Base-by-base conservation (phyloP, 2,113 vertebrate species). In the Bucco capensis region DNA sequence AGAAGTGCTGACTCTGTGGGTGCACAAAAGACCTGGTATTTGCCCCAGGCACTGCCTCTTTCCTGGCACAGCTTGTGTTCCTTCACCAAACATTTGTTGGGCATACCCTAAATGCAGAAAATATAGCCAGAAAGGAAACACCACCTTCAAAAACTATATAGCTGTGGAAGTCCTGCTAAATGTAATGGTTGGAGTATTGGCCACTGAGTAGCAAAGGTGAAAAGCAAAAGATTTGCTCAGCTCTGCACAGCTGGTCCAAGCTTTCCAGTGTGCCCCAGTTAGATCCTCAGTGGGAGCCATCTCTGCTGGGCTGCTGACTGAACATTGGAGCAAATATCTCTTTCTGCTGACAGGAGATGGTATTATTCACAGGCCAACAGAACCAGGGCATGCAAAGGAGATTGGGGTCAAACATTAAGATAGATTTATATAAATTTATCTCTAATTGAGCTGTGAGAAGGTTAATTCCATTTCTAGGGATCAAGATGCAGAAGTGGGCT, bases 381-480 rank as follows among this genome's bases (percentile, higher is more conserved):
- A 72, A 77, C 22, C 18, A 71, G 37, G 65, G 49, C 82, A 72
- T 5, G 2, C 40, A 88, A 73, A 86, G 65, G 37, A 90, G 77
- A 92, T 6, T 89, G 42, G 62, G 62, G 62, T 79, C 3, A 0
- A 82, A 92, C 33, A 79, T 58, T 84, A 79, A 70, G 91, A 70
- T 25, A 17, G 42, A 89, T 79, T 88, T 61, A 54, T 79, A 95
- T 25, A 76, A 93, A 93, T 35, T 84, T 54, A 96, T 90, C 58
- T 8, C 5, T 82, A 82, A 57, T 4, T 70, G 51, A 82, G 67
- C 54, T 69, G 19, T 62, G 78, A 88, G 85, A 90, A 93, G 73
- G 93, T 88, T 77, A 92, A 47, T 85, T 95, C 54, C 53, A 92
- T 88, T 94, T 90, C 71, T 44, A 79, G 62, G 54, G 88, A 93